Percentiles rank a stretch among this genome's conserved stretches.
Evolutionary conservation across 2,113 vertebrate species (phyloP).

Genomic region (Antigone vipio): DNA sequence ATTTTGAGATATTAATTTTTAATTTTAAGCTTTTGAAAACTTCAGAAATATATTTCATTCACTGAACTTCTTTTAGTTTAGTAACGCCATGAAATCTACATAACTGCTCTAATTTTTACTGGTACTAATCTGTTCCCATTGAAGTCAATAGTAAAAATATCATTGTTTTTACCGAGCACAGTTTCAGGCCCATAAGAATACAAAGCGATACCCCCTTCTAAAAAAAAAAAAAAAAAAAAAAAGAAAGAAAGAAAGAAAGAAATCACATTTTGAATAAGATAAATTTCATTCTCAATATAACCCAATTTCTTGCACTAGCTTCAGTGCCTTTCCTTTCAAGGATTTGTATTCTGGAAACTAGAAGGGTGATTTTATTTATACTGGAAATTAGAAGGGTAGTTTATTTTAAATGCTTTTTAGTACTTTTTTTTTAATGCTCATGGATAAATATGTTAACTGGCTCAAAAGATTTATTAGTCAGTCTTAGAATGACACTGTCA

Average conservation of each 20-base stretch:
- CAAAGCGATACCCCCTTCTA: not conserved
- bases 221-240: not conserved
- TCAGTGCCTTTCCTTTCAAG: not conserved
- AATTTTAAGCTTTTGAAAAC: too few species aligned
- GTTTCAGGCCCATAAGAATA: not conserved
- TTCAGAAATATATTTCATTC: not conserved
- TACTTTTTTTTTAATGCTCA: not conserved
- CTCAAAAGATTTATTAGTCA: conserved; percentile 18
- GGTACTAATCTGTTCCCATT: not conserved
- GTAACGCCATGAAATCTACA: not conserved
- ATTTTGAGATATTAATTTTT: not conserved
- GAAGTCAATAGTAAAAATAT: not conserved
- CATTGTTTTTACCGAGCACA: not conserved
- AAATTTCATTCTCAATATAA: not conserved
- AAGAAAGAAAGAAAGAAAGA: too few species aligned
- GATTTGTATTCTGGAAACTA: not conserved
- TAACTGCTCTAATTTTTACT: not conserved
- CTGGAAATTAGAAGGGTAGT: not conserved
- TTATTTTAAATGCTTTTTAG: not conserved
- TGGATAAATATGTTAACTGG: not conserved
- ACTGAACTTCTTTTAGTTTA: not conserved
- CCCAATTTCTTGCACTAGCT: not conserved
- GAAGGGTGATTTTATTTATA: not conserved
- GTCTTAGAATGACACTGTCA: not conserved
- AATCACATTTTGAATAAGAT: not conserved